phyloP scores from a whole-genome alignment of 2,797 vertebrate species.

The Cuculus canorus region DNA sequence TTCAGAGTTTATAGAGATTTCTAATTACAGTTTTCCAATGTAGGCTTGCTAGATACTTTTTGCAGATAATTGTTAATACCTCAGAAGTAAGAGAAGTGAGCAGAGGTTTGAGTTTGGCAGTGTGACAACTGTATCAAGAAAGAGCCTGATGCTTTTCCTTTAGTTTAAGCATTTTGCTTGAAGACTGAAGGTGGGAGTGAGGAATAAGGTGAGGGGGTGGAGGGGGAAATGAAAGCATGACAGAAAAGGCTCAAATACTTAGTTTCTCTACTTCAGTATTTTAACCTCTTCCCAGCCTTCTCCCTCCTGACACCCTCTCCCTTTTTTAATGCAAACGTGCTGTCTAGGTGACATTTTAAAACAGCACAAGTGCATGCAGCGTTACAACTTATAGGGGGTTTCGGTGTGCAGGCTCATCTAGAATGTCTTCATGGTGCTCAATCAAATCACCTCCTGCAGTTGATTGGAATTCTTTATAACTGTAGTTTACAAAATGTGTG shows the following conservation, averaged over 20 bases:
- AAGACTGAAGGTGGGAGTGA: not conserved
- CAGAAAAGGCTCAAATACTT: constrained; percentile 31
- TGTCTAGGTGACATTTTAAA: not conserved
- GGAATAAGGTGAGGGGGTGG: constrained; percentile 6
- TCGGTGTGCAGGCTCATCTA: not conserved
- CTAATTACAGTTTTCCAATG: constrained; percentile 40
- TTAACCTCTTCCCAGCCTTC: not conserved
- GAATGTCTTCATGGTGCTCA: not conserved
- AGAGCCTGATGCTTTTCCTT: not conserved
- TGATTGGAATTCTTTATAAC: not conserved
- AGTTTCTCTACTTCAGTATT: not conserved
- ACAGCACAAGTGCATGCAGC: not conserved
- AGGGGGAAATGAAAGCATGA: not conserved
- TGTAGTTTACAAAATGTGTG: not conserved
- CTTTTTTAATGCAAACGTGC: not conserved
- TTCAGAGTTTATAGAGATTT: constrained; percentile 54
- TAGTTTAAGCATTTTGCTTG: not conserved
- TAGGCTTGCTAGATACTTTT: constrained; percentile 26
- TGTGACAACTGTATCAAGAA: not conserved
- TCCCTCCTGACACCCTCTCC: not conserved
- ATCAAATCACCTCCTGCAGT: not conserved
- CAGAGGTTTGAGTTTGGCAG: not conserved
- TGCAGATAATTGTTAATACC: constrained; percentile 43
- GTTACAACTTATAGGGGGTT: not conserved
- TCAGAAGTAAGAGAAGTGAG: constrained; percentile 2